Evolutionary conservation across 2,113 vertebrate species (phyloP).

Genomic region (Alaudala cheleensis): DNA sequence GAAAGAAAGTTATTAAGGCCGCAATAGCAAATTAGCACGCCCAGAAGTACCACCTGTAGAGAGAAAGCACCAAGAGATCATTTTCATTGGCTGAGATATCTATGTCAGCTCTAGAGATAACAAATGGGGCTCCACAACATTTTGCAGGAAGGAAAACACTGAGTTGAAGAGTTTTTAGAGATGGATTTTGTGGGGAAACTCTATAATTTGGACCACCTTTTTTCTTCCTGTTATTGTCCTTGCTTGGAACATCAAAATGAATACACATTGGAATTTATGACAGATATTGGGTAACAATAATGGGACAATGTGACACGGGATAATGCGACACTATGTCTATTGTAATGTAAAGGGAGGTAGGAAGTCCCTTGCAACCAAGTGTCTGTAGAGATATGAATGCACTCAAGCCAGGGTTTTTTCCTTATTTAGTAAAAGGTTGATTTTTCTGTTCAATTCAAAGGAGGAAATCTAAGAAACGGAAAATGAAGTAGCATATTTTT

Average conservation of each 20-base stretch:
- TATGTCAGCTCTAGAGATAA: background rate
- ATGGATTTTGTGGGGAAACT: background rate
- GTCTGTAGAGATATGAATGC: too few relatives aligned
- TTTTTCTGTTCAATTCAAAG: background rate
- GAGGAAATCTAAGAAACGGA: background rate
- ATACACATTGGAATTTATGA: background rate
- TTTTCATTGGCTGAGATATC: background rate
- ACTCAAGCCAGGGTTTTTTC: background rate
- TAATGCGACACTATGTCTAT: background rate
- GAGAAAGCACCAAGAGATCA: background rate
- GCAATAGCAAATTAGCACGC: rapidly evolving
- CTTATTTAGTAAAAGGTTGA: background rate
- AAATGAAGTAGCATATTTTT: background rate
- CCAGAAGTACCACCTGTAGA: background rate
- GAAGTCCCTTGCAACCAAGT: background rate
- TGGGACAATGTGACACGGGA: rapidly evolving
- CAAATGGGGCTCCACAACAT: background rate
- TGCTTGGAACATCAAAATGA: background rate
- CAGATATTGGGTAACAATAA: background rate
- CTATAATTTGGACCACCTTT: background rate
- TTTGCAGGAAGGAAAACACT: background rate
- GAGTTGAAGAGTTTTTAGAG: background rate
- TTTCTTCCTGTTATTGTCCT: background rate
- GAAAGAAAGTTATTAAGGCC: background rate
- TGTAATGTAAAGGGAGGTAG: background rate